Evolutionary conservation across 2,888 invertebrate genomes (phyloP).

Genomic region (Melanophora roralis): DNA sequence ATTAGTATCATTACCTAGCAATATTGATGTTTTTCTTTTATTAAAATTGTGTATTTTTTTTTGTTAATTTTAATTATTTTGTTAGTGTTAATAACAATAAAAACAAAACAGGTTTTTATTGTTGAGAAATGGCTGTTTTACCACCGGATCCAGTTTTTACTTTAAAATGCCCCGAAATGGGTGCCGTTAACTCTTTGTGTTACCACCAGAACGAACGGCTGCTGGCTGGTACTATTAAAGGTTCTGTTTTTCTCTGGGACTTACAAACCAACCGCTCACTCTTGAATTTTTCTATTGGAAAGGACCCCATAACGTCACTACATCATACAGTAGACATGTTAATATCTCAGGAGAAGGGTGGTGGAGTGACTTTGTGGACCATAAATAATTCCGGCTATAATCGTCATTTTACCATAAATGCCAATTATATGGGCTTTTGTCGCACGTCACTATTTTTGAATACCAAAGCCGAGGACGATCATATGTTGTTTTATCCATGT

Average conservation of each 20-base stretch:
- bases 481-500: constrained; percentile 82
- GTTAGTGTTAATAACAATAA: constrained; percentile 59
- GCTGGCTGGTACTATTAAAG: constrained; percentile 85
- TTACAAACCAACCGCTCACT: constrained; percentile 86
- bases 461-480: constrained; percentile 73
- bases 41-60: constrained; percentile 67
- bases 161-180: constrained; percentile 84
- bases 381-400: constrained; percentile 81
- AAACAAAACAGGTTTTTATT: constrained; percentile 52
- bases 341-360: constrained; percentile 87
- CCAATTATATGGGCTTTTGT: constrained; percentile 85
- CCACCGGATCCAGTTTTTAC: constrained; percentile 86
- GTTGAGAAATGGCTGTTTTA: constrained; percentile 81
- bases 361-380: constrained; percentile 83
- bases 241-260: constrained; percentile 87
- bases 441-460: constrained; percentile 78
- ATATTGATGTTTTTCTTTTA: constrained; percentile 69
- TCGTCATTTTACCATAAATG: constrained; percentile 79
- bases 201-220: constrained; percentile 84
- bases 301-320: constrained; percentile 77
- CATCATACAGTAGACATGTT: constrained; percentile 80
- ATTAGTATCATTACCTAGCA: constrained; percentile 56
- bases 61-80: constrained; percentile 61
- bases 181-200: constrained; percentile 84
- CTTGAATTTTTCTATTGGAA: constrained; percentile 82